phyloP scores from a whole-genome alignment of 35 echinoderm and acorn worm species.

The Ophioderma brevispina region DNA sequence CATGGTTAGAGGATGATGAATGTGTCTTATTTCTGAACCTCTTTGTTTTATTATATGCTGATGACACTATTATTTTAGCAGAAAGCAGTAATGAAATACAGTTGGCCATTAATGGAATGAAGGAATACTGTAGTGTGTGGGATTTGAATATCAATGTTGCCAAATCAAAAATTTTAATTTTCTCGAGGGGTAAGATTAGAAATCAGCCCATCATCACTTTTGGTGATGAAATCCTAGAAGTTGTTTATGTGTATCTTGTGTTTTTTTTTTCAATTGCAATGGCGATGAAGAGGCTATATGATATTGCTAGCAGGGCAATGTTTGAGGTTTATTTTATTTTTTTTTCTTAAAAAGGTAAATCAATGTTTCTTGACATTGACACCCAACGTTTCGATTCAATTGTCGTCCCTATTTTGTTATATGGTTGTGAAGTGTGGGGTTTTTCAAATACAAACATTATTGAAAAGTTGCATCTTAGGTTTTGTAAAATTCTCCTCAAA shows the following conservation, averaged over 20 bases:
- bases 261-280: slow-evolving; percentile 14
- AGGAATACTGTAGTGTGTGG: neutral
- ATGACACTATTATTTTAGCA: slow-evolving; percentile 19
- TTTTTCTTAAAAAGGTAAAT: neutral
- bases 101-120: neutral
- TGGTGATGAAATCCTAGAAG: neutral
- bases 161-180: slow-evolving; percentile 33
- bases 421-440: slow-evolving; percentile 29
- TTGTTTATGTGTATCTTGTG: slow-evolving; percentile 10
- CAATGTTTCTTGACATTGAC: slow-evolving; percentile 17
- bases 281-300: neutral
- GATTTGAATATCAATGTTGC: neutral
- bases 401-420: neutral
- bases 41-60: neutral
- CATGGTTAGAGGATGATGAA: neutral
- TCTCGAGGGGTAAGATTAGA: no score
- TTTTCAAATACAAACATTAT: neutral
- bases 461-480: slow-evolving; percentile 17
- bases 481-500: no score
- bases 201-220: slow-evolving; percentile 10
- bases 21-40: neutral
- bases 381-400: slow-evolving; percentile 2
- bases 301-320: neutral
- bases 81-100: neutral
- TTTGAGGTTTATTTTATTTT: no score